Evolutionary conservation across 2,888 invertebrate genomes (phyloP).

Genomic region (Eupithecia vulgata): DNA sequence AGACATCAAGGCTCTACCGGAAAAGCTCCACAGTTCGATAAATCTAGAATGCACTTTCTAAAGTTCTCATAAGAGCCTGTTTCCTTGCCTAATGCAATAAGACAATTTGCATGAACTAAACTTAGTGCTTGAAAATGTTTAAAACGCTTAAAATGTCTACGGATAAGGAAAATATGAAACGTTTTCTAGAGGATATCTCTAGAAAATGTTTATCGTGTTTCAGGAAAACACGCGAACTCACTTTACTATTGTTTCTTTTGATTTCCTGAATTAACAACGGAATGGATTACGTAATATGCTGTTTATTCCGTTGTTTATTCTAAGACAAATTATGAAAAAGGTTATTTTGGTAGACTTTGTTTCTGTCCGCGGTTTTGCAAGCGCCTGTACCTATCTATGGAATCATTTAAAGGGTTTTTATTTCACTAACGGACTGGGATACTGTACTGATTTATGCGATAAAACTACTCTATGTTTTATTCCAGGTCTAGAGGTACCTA

Average conservation of each 20-base stretch:
- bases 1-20: slow-evolving; percentile 13
- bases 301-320: neutral
- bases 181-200: neutral
- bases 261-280: neutral
- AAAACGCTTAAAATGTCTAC: neutral
- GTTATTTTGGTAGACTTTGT: too few relatives aligned
- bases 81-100: slow-evolving; percentile 25
- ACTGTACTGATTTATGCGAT: too few relatives aligned
- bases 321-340: neutral
- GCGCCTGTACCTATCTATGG: too few relatives aligned
- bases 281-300: neutral
- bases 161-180: neutral
- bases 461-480: too few relatives aligned
- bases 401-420: too few relatives aligned
- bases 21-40: slow-evolving; percentile 30
- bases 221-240: neutral
- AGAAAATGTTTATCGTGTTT: neutral
- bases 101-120: slow-evolving; percentile 29
- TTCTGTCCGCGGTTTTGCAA: too few relatives aligned
- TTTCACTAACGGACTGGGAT: too few relatives aligned
- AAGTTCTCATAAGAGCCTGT: slow-evolving; percentile 23
- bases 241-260: neutral
- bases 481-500: too few relatives aligned
- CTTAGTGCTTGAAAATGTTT: neutral
- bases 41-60: slow-evolving; percentile 33